These are phyloP conservation scores for Rattus rattus DNA, from an alignment of 2,113 vertebrate species.

Conservation along the genomic window DNA sequence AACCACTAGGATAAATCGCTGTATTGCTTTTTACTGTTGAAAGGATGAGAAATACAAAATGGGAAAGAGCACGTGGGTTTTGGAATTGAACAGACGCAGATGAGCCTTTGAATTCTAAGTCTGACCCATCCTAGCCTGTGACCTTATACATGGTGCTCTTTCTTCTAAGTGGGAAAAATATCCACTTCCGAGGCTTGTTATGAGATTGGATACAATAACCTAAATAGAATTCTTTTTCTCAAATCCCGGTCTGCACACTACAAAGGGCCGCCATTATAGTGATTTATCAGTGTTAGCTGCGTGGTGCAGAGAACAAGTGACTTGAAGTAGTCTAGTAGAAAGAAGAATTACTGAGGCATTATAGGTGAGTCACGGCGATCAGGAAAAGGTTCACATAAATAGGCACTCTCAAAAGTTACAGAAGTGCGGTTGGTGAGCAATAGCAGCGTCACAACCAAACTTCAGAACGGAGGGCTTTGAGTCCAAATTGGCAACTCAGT, in stretches of 20 bases:
- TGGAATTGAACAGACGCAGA: conserved; percentile 44
- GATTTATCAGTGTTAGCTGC: conserved; percentile 36
- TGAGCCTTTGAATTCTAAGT: conserved; percentile 28
- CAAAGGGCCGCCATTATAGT: conserved; percentile 40
- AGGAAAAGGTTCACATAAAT: conserved; percentile 44
- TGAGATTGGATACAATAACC: conserved; percentile 52
- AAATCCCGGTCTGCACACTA: conserved; percentile 27
- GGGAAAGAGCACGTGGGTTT: background rate
- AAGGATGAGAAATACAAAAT: conserved; percentile 37
- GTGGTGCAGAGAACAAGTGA: conserved; percentile 30
- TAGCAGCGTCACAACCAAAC: conserved; percentile 13
- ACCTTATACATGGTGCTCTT: conserved; percentile 7
- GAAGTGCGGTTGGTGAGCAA: conserved; percentile 10
- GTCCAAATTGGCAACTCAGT: background rate
- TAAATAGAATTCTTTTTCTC: conserved; percentile 19
- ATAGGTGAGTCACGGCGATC: conserved; percentile 51
- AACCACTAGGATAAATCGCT: conserved; percentile 37
- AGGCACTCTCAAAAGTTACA: conserved; percentile 45
- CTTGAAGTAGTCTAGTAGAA: conserved; percentile 51
- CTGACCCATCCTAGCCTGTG: conserved; percentile 29
- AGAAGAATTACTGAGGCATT: conserved; percentile 54
- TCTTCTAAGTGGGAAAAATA: conserved; percentile 47
- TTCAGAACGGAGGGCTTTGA: background rate
- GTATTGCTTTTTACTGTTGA: conserved; percentile 1
- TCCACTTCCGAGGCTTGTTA: background rate